Evolutionary conservation across 2,797 vertebrate genomes (phyloP), one percentile per base, ranked within the genome.

Genomic region (Phrynocephalus forsythii): DNA sequence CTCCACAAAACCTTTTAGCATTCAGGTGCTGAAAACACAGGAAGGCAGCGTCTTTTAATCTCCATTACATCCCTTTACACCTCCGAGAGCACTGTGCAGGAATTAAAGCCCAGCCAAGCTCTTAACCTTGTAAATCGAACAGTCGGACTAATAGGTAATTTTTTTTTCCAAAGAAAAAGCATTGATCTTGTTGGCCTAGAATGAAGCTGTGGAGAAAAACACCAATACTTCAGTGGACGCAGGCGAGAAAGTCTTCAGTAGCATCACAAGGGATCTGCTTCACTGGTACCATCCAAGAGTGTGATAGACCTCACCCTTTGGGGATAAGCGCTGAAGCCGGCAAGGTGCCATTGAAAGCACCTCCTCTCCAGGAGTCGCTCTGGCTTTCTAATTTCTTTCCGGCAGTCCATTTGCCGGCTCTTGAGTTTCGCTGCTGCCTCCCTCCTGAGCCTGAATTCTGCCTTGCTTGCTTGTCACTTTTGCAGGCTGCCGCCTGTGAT

Each of bases 401-500:
- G 0, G 38, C 38, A 4, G 38, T 5, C 38, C 38, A 44, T 44
- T 44, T 44, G 38, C 38, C 5, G 38, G 38, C 38, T 44, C 38
- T 44, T 44, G 38, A 44, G 38, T 44, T 44, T 5, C 38, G 18
- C 69, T 67, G 0, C 7, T 0, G 24, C 26, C 26, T 33, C 30
- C 63, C 63, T 75, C 75, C 30, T 56, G 52, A 1, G 15, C 44
- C 76, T 71, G 1, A 92, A 28, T 44, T 56, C 22, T 26, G 66
- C 10, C 6, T 33, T 24, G 52, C 26, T 82, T 9, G 78, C 83
- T 7, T 85, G 56, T 90, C 79, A 86, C 93, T 87, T 60, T 60
- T 63, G 0, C 48, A 99, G 99, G 69, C 95, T 99, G 88, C 98
- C 98, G 0, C 91, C 95, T 0, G 44, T 50, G 0, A 99, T 99